A percentile compares a stretch with the other conserved stretches of the same genome.
phyloP scores from a whole-genome alignment of 2,888 invertebrate species.

The Rutpela maculata region DNA sequence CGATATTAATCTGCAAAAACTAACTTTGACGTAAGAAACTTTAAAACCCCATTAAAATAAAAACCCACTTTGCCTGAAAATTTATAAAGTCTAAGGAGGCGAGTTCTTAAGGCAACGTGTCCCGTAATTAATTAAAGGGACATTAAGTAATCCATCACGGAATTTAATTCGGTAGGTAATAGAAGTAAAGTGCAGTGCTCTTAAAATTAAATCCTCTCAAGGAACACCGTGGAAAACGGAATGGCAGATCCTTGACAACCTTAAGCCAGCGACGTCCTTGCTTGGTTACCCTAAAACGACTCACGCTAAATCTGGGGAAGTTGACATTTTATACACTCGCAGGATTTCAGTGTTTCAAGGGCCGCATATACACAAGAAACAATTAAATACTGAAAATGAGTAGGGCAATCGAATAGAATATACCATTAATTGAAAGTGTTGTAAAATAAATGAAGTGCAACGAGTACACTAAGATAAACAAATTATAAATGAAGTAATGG shows the following conservation, averaged over 20 bases:
- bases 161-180: slow-evolving; percentile 64
- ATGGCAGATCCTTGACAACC: slow-evolving; percentile 48
- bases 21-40: slow-evolving; percentile 18
- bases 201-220: slow-evolving; percentile 47
- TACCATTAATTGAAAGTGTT: no score
- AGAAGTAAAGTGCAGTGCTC: slow-evolving; percentile 57
- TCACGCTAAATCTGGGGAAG: neutral
- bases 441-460: no score
- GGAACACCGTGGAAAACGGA: slow-evolving; percentile 43
- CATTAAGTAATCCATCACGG: slow-evolving; percentile 69
- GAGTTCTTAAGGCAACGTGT: slow-evolving; percentile 15
- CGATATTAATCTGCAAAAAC: slow-evolving; percentile 18
- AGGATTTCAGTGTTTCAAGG: neutral
- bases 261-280: slow-evolving; percentile 40
- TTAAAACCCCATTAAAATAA: slow-evolving; percentile 18
- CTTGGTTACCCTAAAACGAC: slow-evolving; percentile 24
- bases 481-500: no score
- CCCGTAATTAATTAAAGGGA: slow-evolving; percentile 68
- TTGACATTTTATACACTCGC: slow-evolving; percentile 14
- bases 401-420: no score
- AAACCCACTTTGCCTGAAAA: slow-evolving; percentile 19
- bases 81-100: slow-evolving; percentile 13
- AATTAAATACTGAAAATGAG: neutral
- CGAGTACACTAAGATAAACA: no score
- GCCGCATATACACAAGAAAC: neutral